Base-by-base conservation (phyloP, 2,888 invertebrate species). In the Cryptosula pallasiana region DNA sequence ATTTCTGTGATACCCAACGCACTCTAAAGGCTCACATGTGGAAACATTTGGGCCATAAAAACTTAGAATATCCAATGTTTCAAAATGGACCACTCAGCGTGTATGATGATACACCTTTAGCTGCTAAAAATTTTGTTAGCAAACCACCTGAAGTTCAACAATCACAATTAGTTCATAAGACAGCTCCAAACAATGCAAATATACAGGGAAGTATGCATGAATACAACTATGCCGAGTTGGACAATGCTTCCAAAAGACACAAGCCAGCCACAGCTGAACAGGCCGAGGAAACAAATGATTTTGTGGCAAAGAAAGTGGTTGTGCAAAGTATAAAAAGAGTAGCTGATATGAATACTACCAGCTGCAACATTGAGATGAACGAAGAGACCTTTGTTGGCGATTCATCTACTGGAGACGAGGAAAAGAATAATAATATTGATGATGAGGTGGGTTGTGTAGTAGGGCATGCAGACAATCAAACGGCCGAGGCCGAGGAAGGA, bases 1-100 rank as follows among this genome's bases (percentile, higher is more conserved):
- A 83, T 72, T 79, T 79, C 32, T 83, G 82, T 73, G 83, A 82
- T 72, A 80, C 79, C 70, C 82, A 83, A 73, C 76, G 83, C 35
- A 82, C 81, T 45, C 81, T 83, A 69, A 83, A 83, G 76, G 81
- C 83, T 16, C 83, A 83, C 73, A 81, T 83, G 34, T 83, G 83
- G 83, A 83, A 82, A 73, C 83, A 83, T 74, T 81, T 82, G 1
- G 83, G 83, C 3, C 80, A 83, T 73, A 78, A 81, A 72, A 78
- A 81, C 55, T 78, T 83, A 2, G 79, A 81, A 73, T 83, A 83
- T 73, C 83, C 83, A 0, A 82, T 81, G 77, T 83, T 83, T 77
- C 80, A 81, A 73, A 82, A 82, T 77, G 82, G 82, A 0, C 82
- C 82, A 1, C 73, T 82, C 1, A 82, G 82, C 74, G 76, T 82